A percentile compares a stretch with the other conserved stretches of the same genome.
Conservation (phyloP, 2,888 invertebrate genomes). For the Cataglyphis albicans region DNA sequence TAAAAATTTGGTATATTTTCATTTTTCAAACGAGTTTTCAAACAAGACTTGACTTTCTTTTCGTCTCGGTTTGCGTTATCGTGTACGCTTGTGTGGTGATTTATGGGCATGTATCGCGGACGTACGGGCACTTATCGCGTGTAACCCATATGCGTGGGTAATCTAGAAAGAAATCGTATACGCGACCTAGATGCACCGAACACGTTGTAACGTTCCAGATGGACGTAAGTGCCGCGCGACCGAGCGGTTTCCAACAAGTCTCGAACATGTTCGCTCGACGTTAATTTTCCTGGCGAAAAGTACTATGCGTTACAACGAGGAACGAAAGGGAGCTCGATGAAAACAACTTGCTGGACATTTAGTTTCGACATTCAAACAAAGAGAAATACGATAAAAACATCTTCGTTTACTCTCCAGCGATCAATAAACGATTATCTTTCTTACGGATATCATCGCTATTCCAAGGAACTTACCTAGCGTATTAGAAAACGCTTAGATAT, state of each 20-base stretch:
- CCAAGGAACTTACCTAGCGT: neutral
- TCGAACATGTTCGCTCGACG: constrained; percentile 65
- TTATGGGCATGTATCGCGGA: constrained; percentile 57
- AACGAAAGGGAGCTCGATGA: constrained; percentile 31
- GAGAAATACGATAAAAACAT: constrained; percentile 31
- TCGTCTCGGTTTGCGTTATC: constrained; percentile 37
- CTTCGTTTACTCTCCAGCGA: neutral
- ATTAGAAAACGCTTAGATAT: neutral
- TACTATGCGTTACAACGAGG: constrained; percentile 57
- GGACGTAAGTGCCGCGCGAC: constrained; percentile 58
- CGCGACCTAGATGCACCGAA: constrained; percentile 58
- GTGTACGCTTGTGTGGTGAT: constrained; percentile 59
- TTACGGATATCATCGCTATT: constrained; percentile 7
- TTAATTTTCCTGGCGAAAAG: constrained; percentile 67
- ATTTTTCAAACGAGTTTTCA: constrained; percentile 36
- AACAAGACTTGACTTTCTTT: constrained; percentile 39
- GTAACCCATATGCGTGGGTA: constrained; percentile 48
- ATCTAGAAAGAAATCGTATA: constrained; percentile 48
- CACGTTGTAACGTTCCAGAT: constrained; percentile 59
- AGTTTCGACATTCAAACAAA: constrained; percentile 25
- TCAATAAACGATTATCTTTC: constrained; percentile 9
- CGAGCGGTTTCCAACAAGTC: constrained; percentile 45
- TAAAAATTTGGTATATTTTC: constrained; percentile 7
- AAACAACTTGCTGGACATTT: constrained; percentile 31
- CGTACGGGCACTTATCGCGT: constrained; percentile 53